Evolutionary conservation across 2,888 invertebrate genomes (phyloP), one percentile per base, ranked within the genome.

Genomic region (Napeogenes inachia): DNA sequence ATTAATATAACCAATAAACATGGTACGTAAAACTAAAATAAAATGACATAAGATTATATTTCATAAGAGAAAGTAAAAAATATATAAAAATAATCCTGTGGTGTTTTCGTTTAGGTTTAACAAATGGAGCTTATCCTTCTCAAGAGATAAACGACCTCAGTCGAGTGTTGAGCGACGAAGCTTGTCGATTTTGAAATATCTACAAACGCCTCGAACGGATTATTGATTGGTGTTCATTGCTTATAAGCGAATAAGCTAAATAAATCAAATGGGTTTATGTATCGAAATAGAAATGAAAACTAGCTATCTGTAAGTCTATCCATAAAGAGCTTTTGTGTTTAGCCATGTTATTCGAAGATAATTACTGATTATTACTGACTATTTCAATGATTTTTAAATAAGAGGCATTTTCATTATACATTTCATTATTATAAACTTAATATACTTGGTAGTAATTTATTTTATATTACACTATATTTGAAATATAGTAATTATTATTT

Each of bases 61-160:
- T 57, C 53, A 54, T 56, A 54, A 33, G 38, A 65, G 62, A 63
- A 68, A 60, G 58, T 61, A 61, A 30, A 45, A 50, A 50, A 30
- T 8, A 30, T 50, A 30, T 8, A 62, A 62, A 67, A 65, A 65
- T 67, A 75, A 74, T 73, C 70, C 72, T 70, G 72, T 68, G 57
- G 61, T 63, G 66, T 71, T 70, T 74, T 74, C 76, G 74, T 76
- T 74, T 73, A 72, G 70, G 71, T 73, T 75, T 76, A 79, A 81
- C 80, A 82, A 84, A 84, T 81, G 79, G 76, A 75, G 73, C 80
- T 82, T 82, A 82, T 84, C 78, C 76, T 77, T 80, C 82, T 79
- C 79, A 76, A 75, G 73, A 75, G 75, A 81, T 81, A 80, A 81
- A 79, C 77, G 80, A 72, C 72, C 72, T 73, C 73, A 75, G 81